These are phyloP conservation scores for Magallana gigas DNA, from an alignment of 1,140 invertebrate genomes.

Conservation along the genomic window DNA sequence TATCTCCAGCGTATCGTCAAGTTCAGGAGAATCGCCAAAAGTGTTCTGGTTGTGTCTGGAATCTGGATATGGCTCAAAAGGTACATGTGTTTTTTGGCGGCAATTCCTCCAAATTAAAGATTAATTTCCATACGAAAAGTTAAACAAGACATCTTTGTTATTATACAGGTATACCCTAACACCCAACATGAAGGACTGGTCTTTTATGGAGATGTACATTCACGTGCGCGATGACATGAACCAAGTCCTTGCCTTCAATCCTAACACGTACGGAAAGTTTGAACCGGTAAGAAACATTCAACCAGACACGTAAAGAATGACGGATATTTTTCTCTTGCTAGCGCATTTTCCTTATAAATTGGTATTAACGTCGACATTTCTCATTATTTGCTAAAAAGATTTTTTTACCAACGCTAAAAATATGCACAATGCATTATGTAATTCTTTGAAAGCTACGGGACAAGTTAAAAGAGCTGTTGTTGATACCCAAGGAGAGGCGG, in stretches of 20 bases:
- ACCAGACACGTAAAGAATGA: too few species aligned
- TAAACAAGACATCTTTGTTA: not conserved
- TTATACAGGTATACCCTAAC: constrained; percentile 58
- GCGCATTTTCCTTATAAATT: too few species aligned
- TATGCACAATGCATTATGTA: too few species aligned
- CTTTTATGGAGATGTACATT: constrained; percentile 69
- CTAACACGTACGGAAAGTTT: constrained; percentile 59
- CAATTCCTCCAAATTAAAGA: not conserved
- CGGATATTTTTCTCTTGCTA: too few species aligned
- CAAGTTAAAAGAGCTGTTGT: constrained; percentile 60
- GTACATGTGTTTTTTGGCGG: not conserved
- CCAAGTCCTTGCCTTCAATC: constrained; percentile 64
- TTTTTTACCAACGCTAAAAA: too few species aligned
- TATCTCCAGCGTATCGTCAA: constrained; percentile 22
- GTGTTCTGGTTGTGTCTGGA: constrained; percentile 30
- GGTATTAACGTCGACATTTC: too few species aligned
- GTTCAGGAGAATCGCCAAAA: constrained; percentile 45
- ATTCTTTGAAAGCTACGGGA: constrained; percentile 49
- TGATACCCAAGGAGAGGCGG: constrained; percentile 52
- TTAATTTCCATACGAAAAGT: not conserved
- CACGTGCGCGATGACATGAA: constrained; percentile 63
- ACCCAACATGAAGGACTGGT: constrained; percentile 60
- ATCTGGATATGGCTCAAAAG: constrained; percentile 50
- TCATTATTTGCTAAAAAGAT: too few species aligned
- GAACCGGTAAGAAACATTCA: constrained; percentile 53